Conservation (phyloP, 2,888 invertebrate species). For the Priocnemis perturbator region DNA sequence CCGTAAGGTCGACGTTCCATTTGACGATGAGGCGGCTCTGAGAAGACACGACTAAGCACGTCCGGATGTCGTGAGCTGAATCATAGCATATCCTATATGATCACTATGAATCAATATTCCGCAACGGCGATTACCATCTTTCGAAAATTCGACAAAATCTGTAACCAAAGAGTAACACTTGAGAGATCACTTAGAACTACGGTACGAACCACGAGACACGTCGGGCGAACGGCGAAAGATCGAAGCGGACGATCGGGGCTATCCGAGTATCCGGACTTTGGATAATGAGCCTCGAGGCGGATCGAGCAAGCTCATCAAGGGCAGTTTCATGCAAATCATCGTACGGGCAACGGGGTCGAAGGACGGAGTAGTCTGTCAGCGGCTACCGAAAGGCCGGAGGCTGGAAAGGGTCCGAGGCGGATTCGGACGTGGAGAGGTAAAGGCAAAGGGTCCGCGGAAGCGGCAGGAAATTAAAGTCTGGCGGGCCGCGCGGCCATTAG, state of each 20-base stretch:
- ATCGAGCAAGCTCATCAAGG: constrained; percentile 57
- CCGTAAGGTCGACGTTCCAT: too few species aligned
- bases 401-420: constrained; percentile 52
- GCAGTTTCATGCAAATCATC: constrained; percentile 58
- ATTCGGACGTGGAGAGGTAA: constrained; percentile 71
- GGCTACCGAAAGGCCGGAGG: constrained; percentile 60
- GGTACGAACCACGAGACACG: not conserved
- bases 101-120: too few species aligned
- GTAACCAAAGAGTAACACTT: too few species aligned
- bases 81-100: too few species aligned
- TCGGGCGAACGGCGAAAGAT: not conserved
- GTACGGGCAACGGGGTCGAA: constrained; percentile 29
- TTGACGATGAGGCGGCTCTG: not conserved
- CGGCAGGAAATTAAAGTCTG: constrained; percentile 77
- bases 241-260: not conserved
- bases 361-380: constrained; percentile 46
- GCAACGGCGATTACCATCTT: too few species aligned
- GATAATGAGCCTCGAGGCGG: constrained; percentile 36
- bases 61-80: too few species aligned
- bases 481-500: constrained; percentile 75
- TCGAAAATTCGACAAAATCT: too few species aligned
- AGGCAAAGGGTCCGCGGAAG: constrained; percentile 74
- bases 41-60: not conserved
- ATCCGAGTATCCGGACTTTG: constrained; percentile 1
- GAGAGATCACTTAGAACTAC: not conserved